phyloP scores from a whole-genome alignment of 2,888 invertebrate genomes.

The Rhagium mordax region DNA sequence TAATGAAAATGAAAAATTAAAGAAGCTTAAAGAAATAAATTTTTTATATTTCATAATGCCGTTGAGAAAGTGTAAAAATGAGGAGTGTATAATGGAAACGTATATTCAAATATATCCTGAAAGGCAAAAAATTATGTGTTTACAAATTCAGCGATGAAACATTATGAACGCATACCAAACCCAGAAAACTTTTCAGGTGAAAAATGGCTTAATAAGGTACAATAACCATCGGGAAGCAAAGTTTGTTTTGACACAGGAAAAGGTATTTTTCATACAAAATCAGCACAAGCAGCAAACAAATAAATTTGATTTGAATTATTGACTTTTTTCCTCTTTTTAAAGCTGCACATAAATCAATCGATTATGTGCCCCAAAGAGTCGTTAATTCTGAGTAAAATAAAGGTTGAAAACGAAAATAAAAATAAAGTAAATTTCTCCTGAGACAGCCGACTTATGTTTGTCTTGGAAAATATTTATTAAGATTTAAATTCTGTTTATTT shows the following conservation, averaged over 20 bases:
- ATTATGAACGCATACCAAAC: neutral
- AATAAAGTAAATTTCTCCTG: constrained; percentile 45
- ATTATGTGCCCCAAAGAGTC: constrained; percentile 48
- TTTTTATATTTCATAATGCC: too few relatives aligned
- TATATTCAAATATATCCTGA: neutral
- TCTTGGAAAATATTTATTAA: constrained; percentile 45
- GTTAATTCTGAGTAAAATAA: constrained; percentile 41
- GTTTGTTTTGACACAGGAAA: constrained; percentile 36
- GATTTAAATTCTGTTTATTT: constrained; percentile 45
- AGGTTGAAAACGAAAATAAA: constrained; percentile 43
- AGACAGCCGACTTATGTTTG: constrained; percentile 35
- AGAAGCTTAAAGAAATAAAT: too few relatives aligned
- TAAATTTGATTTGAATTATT: constrained; percentile 47
- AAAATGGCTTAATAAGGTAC: constrained; percentile 17
- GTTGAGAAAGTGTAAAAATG: too few relatives aligned
- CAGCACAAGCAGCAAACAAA: constrained; percentile 46
- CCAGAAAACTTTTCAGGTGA: constrained; percentile 7
- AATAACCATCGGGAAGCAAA: constrained; percentile 20
- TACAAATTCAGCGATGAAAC: neutral
- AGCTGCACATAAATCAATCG: constrained; percentile 47
- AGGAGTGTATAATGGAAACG: too few relatives aligned
- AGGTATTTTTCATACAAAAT: constrained; percentile 43
- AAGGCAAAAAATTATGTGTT: neutral
- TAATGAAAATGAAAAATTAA: too few relatives aligned
- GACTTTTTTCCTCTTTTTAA: constrained; percentile 42